Conservation (phyloP, 1,140 invertebrate genomes). For the Periplaneta americana region DNA sequence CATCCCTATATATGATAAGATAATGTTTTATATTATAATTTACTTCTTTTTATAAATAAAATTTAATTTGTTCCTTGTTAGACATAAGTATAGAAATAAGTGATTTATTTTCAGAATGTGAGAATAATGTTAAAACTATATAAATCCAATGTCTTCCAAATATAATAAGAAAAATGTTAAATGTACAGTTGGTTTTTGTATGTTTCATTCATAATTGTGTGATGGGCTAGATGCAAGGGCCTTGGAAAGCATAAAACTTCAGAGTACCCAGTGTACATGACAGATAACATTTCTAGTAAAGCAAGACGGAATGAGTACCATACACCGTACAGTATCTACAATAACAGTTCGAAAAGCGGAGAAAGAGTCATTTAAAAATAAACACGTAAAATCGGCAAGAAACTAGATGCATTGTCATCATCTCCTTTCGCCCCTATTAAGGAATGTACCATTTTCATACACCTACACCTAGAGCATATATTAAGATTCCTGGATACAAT, state of each 20-base stretch:
- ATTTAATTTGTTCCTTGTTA: neutral
- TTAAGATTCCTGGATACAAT: too few species aligned
- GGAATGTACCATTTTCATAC: too few species aligned
- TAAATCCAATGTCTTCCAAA: neutral
- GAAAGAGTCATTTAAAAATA: too few species aligned
- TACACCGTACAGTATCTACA: too few species aligned
- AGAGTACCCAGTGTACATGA: neutral
- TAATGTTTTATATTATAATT: neutral
- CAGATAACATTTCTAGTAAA: neutral
- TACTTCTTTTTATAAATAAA: neutral
- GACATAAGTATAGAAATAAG: neutral
- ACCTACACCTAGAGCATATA: too few species aligned
- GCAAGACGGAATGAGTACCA: too few species aligned
- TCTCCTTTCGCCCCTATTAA: too few species aligned
- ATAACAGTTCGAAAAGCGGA: too few species aligned
- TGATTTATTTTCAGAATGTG: neutral
- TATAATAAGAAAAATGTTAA: neutral
- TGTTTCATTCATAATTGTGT: neutral
- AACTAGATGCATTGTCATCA: too few species aligned
- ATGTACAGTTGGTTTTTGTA: neutral
- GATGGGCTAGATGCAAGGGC: neutral
- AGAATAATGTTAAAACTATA: neutral
- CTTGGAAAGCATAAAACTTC: neutral
- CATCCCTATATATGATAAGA: neutral
- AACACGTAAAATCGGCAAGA: too few species aligned